These are phyloP conservation scores for Sylvia borin DNA, from an alignment of 2,797 vertebrate species.

Conservation along the genomic window DNA sequence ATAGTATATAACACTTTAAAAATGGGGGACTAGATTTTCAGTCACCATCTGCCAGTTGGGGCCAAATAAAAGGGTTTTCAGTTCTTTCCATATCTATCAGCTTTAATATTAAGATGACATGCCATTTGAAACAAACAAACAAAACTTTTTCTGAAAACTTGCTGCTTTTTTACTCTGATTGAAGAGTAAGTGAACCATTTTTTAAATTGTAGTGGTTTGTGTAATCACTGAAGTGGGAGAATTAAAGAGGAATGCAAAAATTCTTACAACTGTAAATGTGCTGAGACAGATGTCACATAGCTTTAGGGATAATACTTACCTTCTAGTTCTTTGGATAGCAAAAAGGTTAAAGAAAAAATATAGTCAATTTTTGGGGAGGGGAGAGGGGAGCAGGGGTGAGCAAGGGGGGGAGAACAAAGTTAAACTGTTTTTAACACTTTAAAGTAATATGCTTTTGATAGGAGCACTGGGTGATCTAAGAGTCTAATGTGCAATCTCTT, in stretches of 20 bases:
- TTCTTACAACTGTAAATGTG: background rate
- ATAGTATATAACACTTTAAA: background rate
- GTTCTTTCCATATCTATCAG: background rate
- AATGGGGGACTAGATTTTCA: background rate
- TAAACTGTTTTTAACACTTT: background rate
- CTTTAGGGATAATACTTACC: background rate
- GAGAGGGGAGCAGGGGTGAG: background rate
- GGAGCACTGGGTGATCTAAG: background rate
- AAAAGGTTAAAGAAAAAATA: background rate
- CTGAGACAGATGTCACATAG: background rate
- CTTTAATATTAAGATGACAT: background rate
- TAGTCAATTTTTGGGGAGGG: rapidly evolving
- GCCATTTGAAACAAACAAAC: background rate
- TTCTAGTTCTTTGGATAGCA: background rate
- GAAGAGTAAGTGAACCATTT: background rate
- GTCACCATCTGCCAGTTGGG: background rate
- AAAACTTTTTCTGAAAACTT: background rate
- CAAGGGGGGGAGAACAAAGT: background rate
- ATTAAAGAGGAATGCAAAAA: background rate
- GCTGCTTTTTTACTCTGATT: background rate
- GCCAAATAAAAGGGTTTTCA: background rate
- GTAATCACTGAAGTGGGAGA: background rate
- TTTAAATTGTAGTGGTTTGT: background rate
- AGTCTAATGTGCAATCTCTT: rapidly evolving
- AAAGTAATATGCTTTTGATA: background rate